phyloP scores from a whole-genome alignment of 2,113 vertebrate genomes.

The Platichthys flesus region DNA sequence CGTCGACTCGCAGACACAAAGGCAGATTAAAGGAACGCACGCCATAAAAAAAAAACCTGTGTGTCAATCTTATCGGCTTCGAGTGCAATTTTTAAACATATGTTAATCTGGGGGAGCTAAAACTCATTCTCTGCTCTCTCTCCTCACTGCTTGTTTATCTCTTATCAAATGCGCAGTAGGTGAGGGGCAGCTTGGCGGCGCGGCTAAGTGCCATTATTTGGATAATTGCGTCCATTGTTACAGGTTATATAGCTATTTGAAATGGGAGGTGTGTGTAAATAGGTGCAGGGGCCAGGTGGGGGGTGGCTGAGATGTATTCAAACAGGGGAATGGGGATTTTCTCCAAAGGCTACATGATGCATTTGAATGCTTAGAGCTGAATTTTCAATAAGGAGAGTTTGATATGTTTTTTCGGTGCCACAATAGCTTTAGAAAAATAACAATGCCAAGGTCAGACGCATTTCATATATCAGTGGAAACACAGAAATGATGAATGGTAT shows the following conservation, averaged over 20 bases:
- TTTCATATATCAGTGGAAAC: slow-evolving; percentile 1
- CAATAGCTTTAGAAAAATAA: slow-evolving; percentile 58
- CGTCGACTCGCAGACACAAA: slow-evolving; percentile 73
- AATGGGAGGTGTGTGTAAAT: slow-evolving; percentile 80
- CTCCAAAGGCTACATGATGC: slow-evolving; percentile 60
- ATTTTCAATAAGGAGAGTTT: slow-evolving; percentile 67
- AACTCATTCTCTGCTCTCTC: slow-evolving; percentile 78
- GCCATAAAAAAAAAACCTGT: slow-evolving; percentile 67
- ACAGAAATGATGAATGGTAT: slow-evolving; percentile 9
- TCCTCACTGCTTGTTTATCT: slow-evolving; percentile 75
- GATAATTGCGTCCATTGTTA: slow-evolving; percentile 84
- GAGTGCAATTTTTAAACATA: slow-evolving; percentile 85
- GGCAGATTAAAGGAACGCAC: slow-evolving; percentile 70
- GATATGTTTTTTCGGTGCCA: slow-evolving; percentile 53
- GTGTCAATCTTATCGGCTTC: slow-evolving; percentile 83
- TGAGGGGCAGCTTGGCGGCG: slow-evolving; percentile 74
- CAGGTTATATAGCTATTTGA: slow-evolving; percentile 80
- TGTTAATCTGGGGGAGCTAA: slow-evolving; percentile 82
- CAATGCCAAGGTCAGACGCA: slow-evolving; percentile 54
- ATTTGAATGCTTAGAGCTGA: slow-evolving; percentile 64
- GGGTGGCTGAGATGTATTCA: slow-evolving; percentile 64
- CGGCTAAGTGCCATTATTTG: slow-evolving; percentile 83
- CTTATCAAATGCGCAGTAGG: slow-evolving; percentile 81
- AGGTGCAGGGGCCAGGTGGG: slow-evolving; percentile 72
- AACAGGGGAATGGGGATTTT: slow-evolving; percentile 64